A percentile compares a stretch with the other conserved stretches of the same genome.
These are phyloP conservation scores for Procambarus virginalis DNA, from an alignment of 1,140 invertebrate genomes.

Conservation along the genomic window DNA sequence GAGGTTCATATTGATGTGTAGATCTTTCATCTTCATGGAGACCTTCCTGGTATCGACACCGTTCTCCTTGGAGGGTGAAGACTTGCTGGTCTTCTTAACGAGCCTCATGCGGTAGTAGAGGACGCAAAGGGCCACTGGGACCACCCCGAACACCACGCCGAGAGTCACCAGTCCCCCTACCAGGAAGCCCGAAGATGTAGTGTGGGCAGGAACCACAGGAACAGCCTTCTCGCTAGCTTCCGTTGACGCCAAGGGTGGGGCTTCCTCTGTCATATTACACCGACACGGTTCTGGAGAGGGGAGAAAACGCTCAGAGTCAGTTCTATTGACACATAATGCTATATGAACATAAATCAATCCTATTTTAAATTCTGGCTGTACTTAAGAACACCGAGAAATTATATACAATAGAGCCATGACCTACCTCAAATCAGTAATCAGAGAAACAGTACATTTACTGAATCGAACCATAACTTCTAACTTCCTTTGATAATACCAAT, in stretches of 20 bases:
- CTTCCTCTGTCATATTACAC: constrained; percentile 49
- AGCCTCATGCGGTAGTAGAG: constrained; percentile 56
- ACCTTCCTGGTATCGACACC: constrained; percentile 57
- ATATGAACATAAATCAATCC: too few species aligned
- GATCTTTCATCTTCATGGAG: constrained; percentile 72
- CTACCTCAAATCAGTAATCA: too few species aligned
- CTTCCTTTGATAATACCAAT: too few species aligned
- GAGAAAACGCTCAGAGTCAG: constrained; percentile 23
- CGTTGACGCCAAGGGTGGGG: constrained; percentile 17
- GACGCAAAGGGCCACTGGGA: constrained; percentile 49
- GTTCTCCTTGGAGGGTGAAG: constrained; percentile 17
- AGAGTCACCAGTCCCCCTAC: constrained; percentile 55
- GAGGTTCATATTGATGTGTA: constrained; percentile 72
- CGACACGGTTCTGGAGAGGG: constrained; percentile 53
- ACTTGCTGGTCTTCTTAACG: constrained; percentile 47
- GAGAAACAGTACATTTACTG: too few species aligned
- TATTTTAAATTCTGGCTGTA: too few species aligned
- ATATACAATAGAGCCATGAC: too few species aligned
- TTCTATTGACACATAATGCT: too few species aligned
- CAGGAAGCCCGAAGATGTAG: constrained; percentile 44
- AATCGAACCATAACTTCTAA: too few species aligned
- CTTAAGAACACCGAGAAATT: too few species aligned
- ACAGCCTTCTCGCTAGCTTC: constrained; percentile 9
- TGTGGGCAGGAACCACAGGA: constrained; percentile 29
- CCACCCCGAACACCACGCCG: constrained; percentile 49